phyloP scores from a whole-genome alignment of 2,888 invertebrate genomes.

The Alsophila aescularia region DNA sequence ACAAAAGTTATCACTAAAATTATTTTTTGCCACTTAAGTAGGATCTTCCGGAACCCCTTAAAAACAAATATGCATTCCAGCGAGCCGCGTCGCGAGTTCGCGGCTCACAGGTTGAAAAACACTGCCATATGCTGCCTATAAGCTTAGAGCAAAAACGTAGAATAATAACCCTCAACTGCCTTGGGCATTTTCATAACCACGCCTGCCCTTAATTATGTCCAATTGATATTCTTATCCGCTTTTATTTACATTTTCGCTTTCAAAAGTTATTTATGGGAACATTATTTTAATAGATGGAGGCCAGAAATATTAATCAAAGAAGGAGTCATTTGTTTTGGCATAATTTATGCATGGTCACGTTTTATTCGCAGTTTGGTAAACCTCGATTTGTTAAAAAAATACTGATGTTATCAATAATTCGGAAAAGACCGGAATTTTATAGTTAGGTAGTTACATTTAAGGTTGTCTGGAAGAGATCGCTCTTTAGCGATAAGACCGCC shows the following conservation, averaged over 20 bases:
- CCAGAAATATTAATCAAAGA: constrained; percentile 21
- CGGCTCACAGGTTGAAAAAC: too few relatives aligned
- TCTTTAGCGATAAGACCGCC: too few relatives aligned
- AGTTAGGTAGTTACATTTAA: too few relatives aligned
- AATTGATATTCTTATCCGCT: constrained; percentile 10
- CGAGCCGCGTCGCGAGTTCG: too few relatives aligned
- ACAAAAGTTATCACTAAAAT: too few relatives aligned
- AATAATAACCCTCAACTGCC: constrained; percentile 4
- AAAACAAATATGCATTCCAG: too few relatives aligned
- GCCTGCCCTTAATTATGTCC: constrained; percentile 10
- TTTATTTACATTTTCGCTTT: constrained; percentile 3
- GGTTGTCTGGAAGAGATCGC: too few relatives aligned
- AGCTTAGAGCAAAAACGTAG: constrained; percentile 7
- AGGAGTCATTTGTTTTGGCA: constrained; percentile 22
- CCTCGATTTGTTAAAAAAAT: too few relatives aligned
- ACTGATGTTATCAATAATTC: background rate
- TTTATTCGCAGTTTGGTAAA: background rate
- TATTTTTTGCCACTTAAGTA: too few relatives aligned
- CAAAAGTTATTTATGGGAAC: constrained; percentile 2
- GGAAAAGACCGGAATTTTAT: too few relatives aligned
- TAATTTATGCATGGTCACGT: constrained; percentile 29
- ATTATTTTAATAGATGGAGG: constrained; percentile 8
- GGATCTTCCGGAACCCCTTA: too few relatives aligned
- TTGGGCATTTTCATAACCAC: constrained; percentile 11
- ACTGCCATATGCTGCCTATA: too few relatives aligned